Base-by-base conservation (phyloP, 2,888 invertebrate genomes). In the Platerodrilus igneus region DNA sequence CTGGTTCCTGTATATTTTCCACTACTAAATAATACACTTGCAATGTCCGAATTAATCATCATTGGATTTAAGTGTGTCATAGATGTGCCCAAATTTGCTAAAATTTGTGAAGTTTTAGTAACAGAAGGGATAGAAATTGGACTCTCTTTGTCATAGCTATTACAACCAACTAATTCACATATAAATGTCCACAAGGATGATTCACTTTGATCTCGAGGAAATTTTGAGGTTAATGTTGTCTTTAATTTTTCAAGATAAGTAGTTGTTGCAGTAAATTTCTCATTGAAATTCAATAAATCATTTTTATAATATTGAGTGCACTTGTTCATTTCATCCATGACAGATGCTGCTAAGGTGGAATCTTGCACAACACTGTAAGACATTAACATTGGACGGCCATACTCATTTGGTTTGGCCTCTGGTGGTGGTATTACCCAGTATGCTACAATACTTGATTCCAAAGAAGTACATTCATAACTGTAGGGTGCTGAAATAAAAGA, bases 391-490 rank as follows among this genome's bases (percentile, higher is more conserved):
- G 95, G 95, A 26, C 91, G 80, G 0, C 93, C 93, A 66, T 93
- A 92, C 67, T 94, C 94, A 35, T 87, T 82, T 6, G 91, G 90
- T 54, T 88, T 80, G 59, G 86, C 86, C 72, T 95, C 95, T 25
- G 90, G 87, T 2, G 95, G 94, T n/a, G 95, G 93, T 72, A 90
- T 81, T 3, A 94, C 91, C 94, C 95, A 95, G 67, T 88, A 95
- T 37, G 88, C 83, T 45, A 86, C 83, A 8, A 90, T 75, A 27
- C 83, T 83, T 1, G 92, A 91, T 59, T 90, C 90, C 50, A 87
- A 67, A 14, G 85, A 84, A 34, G 79, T 79, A 58, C 83, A 84
- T 61, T 87, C 86, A 41, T 81, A 81, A 59, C 85, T 84, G 59
- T 89, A 88, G 0, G 91, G 89, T 20, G 90, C 89, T 90, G 63